Base-by-base conservation (phyloP, 2,797 vertebrate species). In the Loriculus beryllinus region DNA sequence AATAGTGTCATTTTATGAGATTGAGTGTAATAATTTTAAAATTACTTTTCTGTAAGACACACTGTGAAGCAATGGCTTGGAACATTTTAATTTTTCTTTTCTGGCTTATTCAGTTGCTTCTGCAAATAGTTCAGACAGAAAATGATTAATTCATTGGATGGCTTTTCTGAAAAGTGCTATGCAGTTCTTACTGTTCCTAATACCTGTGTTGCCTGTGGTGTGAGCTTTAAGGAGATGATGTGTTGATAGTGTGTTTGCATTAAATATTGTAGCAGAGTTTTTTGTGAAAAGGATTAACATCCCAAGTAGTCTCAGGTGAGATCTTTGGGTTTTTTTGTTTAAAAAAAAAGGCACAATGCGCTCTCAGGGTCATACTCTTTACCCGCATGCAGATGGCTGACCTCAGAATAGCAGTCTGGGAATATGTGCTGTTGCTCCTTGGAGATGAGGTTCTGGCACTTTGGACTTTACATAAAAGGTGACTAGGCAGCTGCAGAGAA, bases 11-110 rank as follows among this genome's bases (percentile, higher is more conserved):
- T 82, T 68, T 86, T 71, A 72, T 75, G 77, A 92, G 77, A 84
- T 79, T 76, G 71, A 93, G 40, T 87, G 62, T 93, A 96, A 78
- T 93, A 78, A 82, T 91, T 95, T 95, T 76, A n/a, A 92, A 95
- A 94, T 95, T 29, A 88, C 82, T 95, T 93, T 94, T 94, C 69
- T 87, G 71, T 82, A 89, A 93, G 85, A 77, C 95, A 90, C 54
- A 62, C 69, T 84, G 60, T 26, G 65, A 76, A 86, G 83, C 83
- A 93, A 83, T 1, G 22, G 86, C 80, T 92, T 85, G 94, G 92
- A 96, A 91, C 83, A 31, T 51, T 92, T 86, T 83, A 84, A 92
- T 94, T 93, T 92, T 90, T 94, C 91, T 82, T 90, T 81, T 71
- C 91, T 88, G 82, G 20, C 82, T 88, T 95, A 62, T 86, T 93